Evolutionary conservation across 2,888 invertebrate genomes (phyloP).

Genomic region (Drosophila kambysellisi): DNA sequence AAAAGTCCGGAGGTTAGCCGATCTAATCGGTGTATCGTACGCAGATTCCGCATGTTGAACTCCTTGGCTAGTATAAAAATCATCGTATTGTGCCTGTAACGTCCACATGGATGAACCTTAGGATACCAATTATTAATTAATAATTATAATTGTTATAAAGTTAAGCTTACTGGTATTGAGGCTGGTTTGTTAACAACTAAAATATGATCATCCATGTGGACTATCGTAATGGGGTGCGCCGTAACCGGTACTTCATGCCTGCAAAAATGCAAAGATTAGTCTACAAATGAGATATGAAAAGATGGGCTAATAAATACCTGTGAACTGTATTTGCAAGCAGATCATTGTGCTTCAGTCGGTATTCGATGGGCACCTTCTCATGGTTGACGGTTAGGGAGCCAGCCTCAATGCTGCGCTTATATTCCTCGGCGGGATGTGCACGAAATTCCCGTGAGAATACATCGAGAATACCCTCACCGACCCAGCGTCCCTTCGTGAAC

Average conservation of each 20-base stretch:
- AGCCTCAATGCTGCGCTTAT: slow-evolving; percentile 95
- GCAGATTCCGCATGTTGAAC: slow-evolving; percentile 95
- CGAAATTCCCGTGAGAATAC: slow-evolving; percentile 97
- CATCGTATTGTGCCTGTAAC: slow-evolving; percentile 98
- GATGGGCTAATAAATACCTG: slow-evolving; percentile 87
- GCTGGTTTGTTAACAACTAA: slow-evolving; percentile 99
- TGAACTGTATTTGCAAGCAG: slow-evolving; percentile 96
- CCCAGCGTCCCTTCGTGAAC: slow-evolving; percentile 97
- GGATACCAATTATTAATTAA: no score
- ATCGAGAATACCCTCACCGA: slow-evolving; percentile 95
- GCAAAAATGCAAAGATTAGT: slow-evolving; percentile 85
- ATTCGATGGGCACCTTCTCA: slow-evolving; percentile 94
- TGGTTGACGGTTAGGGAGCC: slow-evolving; percentile 97
- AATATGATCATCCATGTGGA: slow-evolving; percentile 98
- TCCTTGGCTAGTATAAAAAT: slow-evolving; percentile 98
- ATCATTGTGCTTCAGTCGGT: slow-evolving; percentile 96
- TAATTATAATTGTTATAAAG: no score
- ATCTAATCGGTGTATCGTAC: slow-evolving; percentile 97
- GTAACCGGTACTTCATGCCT: slow-evolving; percentile 99
- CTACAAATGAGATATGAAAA: slow-evolving; percentile 51
- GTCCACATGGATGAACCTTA: slow-evolving; percentile 98
- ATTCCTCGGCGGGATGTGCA: slow-evolving; percentile 95
- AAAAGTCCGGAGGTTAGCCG: slow-evolving; percentile 96
- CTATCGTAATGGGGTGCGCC: slow-evolving; percentile 97
- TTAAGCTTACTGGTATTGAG: slow-evolving; percentile 96